Evolutionary conservation across 2,888 invertebrate species (phyloP), one percentile per base, ranked within the genome.

Genomic region (Petrolisthes cinctipes): DNA sequence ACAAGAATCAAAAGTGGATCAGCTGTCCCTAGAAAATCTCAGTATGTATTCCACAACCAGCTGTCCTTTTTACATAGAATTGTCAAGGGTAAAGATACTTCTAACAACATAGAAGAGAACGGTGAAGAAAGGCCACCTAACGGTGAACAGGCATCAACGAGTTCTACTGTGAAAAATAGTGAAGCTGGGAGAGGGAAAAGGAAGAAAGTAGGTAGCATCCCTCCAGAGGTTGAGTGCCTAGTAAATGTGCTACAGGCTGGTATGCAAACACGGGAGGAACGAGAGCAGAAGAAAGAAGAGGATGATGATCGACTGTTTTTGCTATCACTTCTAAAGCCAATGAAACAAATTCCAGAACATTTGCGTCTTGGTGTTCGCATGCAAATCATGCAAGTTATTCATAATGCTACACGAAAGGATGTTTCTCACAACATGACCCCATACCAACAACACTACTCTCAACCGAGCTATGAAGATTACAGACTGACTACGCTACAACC

Each of bases 221-320:
- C 75, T 75, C 54, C 83, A 75, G 76, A 83, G 75, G 83, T 83
- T 54, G 56, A 83, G 57, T 54, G 83, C 76, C 83, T 83, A 7
- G 53, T 83, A 17, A 83, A 75, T 56, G 83, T 83, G 83, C 56
- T 76, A n/a, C 83, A 83, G 20, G 57, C 75, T 2, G 76, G 76
- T 75, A 75, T 75, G 83, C 83, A 75, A 54, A 9, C 83, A 6
- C 83, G 76, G 53, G 83, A 83, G 4, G 75, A 83, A 75, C 56
- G 76, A 54, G 54, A 83, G n/a, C 7, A 51, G 83, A 54, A n/a
- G 71, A 53, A 83, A 9, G 83, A 83, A 71, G 51, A 83, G 20
- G 75, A 83, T 75, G 76, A 83, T 9, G 83, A 83, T 83, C 73
- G 83, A 83, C 54, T 83, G 83, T 83, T 83, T 83, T 83, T 83